A percentile compares a stretch with the other conserved stretches of the same genome.
Evolutionary conservation across 1,140 invertebrate genomes (phyloP).

Genomic region (Listronotus oregonensis): DNA sequence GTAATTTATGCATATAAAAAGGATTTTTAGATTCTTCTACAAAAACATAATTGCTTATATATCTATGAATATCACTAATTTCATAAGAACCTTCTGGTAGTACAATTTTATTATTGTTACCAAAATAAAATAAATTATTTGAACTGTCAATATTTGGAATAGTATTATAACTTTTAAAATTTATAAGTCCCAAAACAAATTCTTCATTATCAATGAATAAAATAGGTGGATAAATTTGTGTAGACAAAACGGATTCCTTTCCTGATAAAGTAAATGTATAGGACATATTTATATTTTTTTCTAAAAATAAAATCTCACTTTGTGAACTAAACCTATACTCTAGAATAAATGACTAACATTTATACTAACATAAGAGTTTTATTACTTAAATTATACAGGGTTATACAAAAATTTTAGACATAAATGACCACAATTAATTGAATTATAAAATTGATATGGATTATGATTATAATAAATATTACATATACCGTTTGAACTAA

Average conservation of each 20-base stretch:
- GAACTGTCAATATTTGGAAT: slow-evolving; percentile 2
- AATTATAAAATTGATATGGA: slow-evolving; percentile 36
- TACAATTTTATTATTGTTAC: background rate
- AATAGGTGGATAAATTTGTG: too few relatives aligned
- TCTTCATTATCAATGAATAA: too few relatives aligned
- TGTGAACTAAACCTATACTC: too few relatives aligned
- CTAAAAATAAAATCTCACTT: too few relatives aligned
- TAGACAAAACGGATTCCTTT: too few relatives aligned
- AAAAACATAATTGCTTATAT: background rate
- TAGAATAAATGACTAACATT: too few relatives aligned
- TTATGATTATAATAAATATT: slow-evolving; percentile 37
- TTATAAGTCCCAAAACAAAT: background rate
- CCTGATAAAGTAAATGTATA: too few relatives aligned
- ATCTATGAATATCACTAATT: slow-evolving; percentile 1
- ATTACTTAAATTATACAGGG: too few relatives aligned
- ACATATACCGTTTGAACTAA: slow-evolving; percentile 16
- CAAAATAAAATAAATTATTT: background rate
- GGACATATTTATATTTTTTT: too few relatives aligned
- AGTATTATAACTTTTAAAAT: slow-evolving; percentile 1
- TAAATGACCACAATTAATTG: slow-evolving; percentile 38
- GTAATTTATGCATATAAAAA: too few relatives aligned
- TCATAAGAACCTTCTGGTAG: slow-evolving; percentile 5
- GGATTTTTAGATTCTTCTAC: too few relatives aligned
- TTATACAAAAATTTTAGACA: slow-evolving; percentile 46
- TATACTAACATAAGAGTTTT: too few relatives aligned